Conservation (phyloP, 2,797 vertebrate species). For the Rhynchonycteris naso region DNA sequence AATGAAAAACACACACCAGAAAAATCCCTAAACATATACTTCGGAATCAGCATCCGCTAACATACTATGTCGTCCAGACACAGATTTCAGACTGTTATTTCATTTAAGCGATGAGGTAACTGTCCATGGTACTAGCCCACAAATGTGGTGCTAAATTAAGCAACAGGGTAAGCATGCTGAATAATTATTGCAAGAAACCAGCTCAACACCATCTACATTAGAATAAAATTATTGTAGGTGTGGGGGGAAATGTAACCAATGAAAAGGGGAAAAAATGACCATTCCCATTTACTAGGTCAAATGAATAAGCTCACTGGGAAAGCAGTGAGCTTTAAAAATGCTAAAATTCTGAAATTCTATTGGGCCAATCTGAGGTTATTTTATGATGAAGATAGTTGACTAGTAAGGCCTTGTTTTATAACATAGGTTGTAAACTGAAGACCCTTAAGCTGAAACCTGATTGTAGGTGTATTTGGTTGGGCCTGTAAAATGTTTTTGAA, state of each 20-base stretch:
- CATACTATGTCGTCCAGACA: not conserved
- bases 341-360: slow-evolving; percentile 33
- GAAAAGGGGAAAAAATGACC: not conserved
- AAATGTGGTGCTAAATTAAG: not conserved
- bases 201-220: not conserved
- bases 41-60: not conserved
- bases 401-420: not conserved
- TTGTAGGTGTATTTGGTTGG: not conserved
- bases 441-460: not conserved
- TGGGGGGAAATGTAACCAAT: not conserved
- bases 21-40: not conserved
- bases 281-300: not conserved
- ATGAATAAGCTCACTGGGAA: not conserved
- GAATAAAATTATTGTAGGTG: not conserved
- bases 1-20: not conserved
- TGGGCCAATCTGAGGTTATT: not conserved
- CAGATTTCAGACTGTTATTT: not conserved
- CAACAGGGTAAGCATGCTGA: not conserved
- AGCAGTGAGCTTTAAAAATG: slow-evolving; percentile 22
- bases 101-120: not conserved
- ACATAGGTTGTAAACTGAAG: not conserved
- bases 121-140: slow-evolving; percentile 44
- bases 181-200: not conserved
- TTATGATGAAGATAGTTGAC: not conserved
- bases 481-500: not conserved